Evolutionary conservation across 2,888 invertebrate genomes (phyloP), one percentile per base, ranked within the genome.

Genomic region (Limenitis arthemis): DNA sequence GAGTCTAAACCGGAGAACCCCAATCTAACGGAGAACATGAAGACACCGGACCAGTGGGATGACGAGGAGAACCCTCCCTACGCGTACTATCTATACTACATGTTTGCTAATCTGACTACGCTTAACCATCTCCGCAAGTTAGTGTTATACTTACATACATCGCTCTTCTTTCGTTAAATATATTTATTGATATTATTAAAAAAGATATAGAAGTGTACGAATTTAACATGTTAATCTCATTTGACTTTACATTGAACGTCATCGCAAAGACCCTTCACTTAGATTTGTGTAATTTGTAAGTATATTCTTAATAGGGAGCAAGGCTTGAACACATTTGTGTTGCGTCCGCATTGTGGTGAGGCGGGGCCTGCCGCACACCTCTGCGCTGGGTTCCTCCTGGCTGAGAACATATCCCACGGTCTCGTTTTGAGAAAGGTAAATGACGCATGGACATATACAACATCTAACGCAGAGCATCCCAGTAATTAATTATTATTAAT

Each of bases 1-100:
- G 99, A 99, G 81, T 97, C 97, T 44, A 99, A 99, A 81, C 97
- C 98, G 0, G 99, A 99, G 81, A 95, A 97, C 87, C 95, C 96
- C 61, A 79, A 94, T 70, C 90, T 98, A 83, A 94, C 97, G 86
- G 89, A 90, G 61, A 92, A 95, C 70, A 91, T 93, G 49, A 89
- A 89, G 42, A 87, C 90, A 6, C 99, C 99, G 0, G 91, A 90
- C 53, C 86, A 92, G 51, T 99, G 99, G 98, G 90, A 88, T 33
- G 93, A 93, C 46, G 89, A 91, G 48, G 98, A 99, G 75, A 99
- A 99, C 87, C 99, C 99, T 8, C 97, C 99, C 0, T 99, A 99
- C 79, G 94, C 94, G 5, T 99, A 99, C 84, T 99, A 99, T 74
- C 91, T 97, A 57, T 99, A 97, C 88, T 99, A 98, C 76, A 98